A percentile compares a stretch with the other conserved stretches of the same genome.
phyloP scores from a whole-genome alignment of 2,797 vertebrate genomes.

The Ibycter americanus region DNA sequence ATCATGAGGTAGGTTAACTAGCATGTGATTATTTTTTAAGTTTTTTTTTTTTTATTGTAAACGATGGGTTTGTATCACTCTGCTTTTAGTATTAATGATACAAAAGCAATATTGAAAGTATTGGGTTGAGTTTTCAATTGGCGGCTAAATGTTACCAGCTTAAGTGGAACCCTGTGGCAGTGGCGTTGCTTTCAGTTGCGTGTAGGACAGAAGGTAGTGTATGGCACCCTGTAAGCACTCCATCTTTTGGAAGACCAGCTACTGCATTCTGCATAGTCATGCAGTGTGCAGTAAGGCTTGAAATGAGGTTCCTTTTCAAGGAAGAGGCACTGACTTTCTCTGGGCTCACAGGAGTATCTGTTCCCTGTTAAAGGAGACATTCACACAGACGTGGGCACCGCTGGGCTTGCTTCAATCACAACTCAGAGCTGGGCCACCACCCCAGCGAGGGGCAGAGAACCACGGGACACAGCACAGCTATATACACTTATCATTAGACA shows the following conservation, averaged over 20 bases:
- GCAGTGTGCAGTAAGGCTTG: background rate
- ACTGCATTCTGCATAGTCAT: background rate
- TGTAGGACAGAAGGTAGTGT: fast-evolving
- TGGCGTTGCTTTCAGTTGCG: fast-evolving
- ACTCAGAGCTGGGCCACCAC: no score
- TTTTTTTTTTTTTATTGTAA: background rate
- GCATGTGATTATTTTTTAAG: fast-evolving
- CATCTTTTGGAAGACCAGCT: background rate
- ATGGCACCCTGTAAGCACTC: background rate
- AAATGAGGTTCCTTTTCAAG: background rate
- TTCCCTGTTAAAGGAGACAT: background rate
- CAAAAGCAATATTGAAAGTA: fast-evolving
- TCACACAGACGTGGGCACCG: no score
- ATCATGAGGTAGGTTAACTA: background rate
- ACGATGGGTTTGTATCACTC: fast-evolving
- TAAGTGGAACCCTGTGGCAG: fast-evolving
- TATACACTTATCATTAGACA: no score
- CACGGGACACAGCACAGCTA: no score
- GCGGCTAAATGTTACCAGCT: background rate
- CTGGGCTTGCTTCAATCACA: no score
- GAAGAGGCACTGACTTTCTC: background rate
- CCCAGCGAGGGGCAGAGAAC: no score
- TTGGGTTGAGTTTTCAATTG: background rate
- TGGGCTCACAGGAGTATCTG: background rate
- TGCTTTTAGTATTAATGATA: fast-evolving